Evolutionary conservation across 2,797 vertebrate genomes (phyloP).

Genomic region (Syngnathus acus): DNA sequence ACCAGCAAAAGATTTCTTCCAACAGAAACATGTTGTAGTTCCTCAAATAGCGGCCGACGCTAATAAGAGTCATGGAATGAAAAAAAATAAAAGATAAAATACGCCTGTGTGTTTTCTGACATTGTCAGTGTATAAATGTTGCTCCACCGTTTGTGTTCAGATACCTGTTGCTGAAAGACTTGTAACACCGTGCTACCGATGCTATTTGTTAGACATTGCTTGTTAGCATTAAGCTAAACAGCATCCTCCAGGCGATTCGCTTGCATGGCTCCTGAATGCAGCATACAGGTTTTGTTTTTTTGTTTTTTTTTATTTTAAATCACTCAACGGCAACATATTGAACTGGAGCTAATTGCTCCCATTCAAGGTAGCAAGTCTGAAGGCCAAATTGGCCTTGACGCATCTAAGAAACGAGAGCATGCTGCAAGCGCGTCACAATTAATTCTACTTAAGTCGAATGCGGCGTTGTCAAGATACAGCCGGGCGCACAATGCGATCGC

Average conservation of each 20-base stretch:
- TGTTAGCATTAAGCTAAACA: neutral
- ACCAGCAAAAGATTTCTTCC: neutral
- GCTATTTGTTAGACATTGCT: neutral
- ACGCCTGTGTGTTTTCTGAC: no score
- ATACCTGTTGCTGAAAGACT: neutral
- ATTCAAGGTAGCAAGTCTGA: conserved; percentile 17
- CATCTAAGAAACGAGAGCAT: neutral
- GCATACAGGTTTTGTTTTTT: no score
- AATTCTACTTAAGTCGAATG: conserved; percentile 13
- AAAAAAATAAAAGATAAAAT: neutral
- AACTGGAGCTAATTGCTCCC: conserved; percentile 26
- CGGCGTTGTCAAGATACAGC: conserved; percentile 8
- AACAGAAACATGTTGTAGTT: neutral
- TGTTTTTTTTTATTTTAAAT: neutral
- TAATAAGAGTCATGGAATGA: neutral
- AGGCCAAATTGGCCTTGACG: conserved; percentile 17
- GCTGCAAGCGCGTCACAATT: conserved; percentile 10
- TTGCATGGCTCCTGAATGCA: neutral
- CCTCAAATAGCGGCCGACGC: neutral
- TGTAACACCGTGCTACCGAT: neutral
- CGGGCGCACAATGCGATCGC: neutral
- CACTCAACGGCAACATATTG: conserved; percentile 22
- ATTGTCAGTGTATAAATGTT: neutral
- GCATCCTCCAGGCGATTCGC: neutral
- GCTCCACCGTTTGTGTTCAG: neutral